Conservation (phyloP, 2,888 invertebrate genomes). For the Achlya flavicornis region DNA sequence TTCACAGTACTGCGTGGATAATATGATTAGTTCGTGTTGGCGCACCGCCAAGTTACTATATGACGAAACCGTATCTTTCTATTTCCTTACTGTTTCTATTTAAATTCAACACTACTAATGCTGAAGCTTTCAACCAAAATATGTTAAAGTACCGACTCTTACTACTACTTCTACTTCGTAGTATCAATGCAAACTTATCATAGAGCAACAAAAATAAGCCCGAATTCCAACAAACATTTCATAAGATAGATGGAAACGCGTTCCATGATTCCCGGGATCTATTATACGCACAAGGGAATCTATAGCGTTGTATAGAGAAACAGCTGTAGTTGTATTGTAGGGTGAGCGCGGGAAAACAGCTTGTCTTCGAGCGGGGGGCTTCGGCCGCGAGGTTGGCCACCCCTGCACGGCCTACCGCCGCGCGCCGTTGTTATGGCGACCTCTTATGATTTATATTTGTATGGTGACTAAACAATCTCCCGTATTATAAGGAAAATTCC, state of each 20-base stretch:
- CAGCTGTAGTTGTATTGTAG: slow-evolving; percentile 53
- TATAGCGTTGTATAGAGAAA: slow-evolving; percentile 58
- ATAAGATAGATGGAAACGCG: slow-evolving; percentile 39
- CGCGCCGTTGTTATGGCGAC: slow-evolving; percentile 66
- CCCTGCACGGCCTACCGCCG: slow-evolving; percentile 45
- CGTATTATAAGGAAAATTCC: slow-evolving; percentile 24
- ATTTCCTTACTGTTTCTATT: slow-evolving; percentile 15
- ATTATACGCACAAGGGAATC: slow-evolving; percentile 54
- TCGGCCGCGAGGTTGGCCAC: slow-evolving; percentile 45
- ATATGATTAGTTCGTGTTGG: slow-evolving; percentile 43
- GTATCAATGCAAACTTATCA: not conserved
- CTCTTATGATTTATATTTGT: slow-evolving; percentile 66
- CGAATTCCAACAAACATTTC: not conserved
- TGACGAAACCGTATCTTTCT: slow-evolving; percentile 51
- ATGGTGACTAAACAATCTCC: slow-evolving; percentile 52
- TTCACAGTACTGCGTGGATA: slow-evolving; percentile 36
- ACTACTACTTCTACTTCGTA: too few relatives aligned
- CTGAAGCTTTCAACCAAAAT: too few relatives aligned
- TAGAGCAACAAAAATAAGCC: not conserved
- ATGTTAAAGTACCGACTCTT: too few relatives aligned
- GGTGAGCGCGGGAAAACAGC: slow-evolving; percentile 66
- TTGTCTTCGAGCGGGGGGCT: slow-evolving; percentile 45
- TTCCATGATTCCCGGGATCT: slow-evolving; percentile 51
- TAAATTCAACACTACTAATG: too few relatives aligned
- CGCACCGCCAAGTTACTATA: slow-evolving; percentile 55